phyloP scores from a whole-genome alignment of 2,888 invertebrate genomes.

The Athalia cordata region DNA sequence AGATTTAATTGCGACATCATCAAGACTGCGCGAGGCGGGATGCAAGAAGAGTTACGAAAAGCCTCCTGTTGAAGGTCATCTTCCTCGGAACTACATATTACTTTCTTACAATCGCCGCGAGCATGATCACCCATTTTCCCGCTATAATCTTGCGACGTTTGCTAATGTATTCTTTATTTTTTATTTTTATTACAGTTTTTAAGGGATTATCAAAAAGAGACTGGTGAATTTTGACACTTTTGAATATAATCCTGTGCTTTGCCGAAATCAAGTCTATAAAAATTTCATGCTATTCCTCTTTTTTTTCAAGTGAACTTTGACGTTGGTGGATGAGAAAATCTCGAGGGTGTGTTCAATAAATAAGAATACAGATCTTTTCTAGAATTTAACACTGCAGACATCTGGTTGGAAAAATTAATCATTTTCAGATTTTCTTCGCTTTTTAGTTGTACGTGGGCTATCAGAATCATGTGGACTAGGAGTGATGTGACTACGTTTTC shows the following conservation, averaged over 20 bases:
- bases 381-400: too few relatives aligned
- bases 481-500: constrained; percentile 69
- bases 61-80: constrained; percentile 54
- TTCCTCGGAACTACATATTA: constrained; percentile 60
- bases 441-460: constrained; percentile 66
- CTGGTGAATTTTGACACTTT: constrained; percentile 51
- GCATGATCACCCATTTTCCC: constrained; percentile 59
- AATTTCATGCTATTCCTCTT: constrained; percentile 35
- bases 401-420: constrained; percentile 55
- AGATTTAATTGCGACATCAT: constrained; percentile 52
- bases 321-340: constrained; percentile 9
- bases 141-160: neutral
- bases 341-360: constrained; percentile 7
- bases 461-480: constrained; percentile 69
- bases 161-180: constrained; percentile 31
- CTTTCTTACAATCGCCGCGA: constrained; percentile 58
- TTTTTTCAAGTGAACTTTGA: constrained; percentile 7
- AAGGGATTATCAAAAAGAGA: constrained; percentile 42
- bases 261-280: constrained; percentile 42
- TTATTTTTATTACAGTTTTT: constrained; percentile 42
- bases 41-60: constrained; percentile 53
- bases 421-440: constrained; percentile 70
- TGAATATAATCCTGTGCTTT: constrained; percentile 44
- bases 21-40: constrained; percentile 48
- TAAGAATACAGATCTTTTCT: neutral